Conservation (phyloP, 35 echinoderm and acorn worm genomes). For the Ophioderma brevispina region DNA sequence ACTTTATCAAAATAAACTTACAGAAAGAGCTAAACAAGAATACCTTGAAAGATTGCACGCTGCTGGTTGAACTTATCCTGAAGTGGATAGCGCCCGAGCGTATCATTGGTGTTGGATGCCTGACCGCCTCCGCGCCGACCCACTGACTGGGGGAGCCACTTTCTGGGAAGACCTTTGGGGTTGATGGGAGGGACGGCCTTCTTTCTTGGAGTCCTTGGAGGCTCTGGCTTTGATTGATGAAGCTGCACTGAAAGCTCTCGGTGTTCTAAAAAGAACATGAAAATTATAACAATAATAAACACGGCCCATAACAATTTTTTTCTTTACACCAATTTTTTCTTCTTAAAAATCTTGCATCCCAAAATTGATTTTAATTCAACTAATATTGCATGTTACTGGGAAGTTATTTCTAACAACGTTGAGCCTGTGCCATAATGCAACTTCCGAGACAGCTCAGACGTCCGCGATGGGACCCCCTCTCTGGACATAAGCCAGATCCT, state of each 20-base stretch:
- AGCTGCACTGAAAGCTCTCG: background rate
- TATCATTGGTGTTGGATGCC: slow-evolving; percentile 36
- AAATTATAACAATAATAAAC: background rate
- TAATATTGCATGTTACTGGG: too few relatives aligned
- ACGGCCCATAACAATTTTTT: too few relatives aligned
- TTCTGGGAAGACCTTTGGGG: background rate
- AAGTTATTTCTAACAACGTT: too few relatives aligned
- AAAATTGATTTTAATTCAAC: too few relatives aligned
- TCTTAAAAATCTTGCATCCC: too few relatives aligned
- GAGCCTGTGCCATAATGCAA: too few relatives aligned
- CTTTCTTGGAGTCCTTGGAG: background rate
- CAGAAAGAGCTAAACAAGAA: too few relatives aligned
- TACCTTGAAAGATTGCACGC: slow-evolving; percentile 11
- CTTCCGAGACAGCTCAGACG: too few relatives aligned
- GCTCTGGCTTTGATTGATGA: background rate
- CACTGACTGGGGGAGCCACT: background rate
- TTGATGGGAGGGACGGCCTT: slow-evolving; percentile 9
- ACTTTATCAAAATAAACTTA: too few relatives aligned
- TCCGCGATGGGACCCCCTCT: too few relatives aligned
- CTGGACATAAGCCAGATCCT: too few relatives aligned
- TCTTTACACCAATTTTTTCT: too few relatives aligned
- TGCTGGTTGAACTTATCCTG: slow-evolving; percentile 22
- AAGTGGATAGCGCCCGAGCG: background rate
- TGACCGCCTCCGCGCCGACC: slow-evolving; percentile 33
- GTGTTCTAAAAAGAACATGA: background rate